phyloP scores from a whole-genome alignment of 35 echinoderm and acorn worm genomes.

The Ophiothrix spiculata region DNA sequence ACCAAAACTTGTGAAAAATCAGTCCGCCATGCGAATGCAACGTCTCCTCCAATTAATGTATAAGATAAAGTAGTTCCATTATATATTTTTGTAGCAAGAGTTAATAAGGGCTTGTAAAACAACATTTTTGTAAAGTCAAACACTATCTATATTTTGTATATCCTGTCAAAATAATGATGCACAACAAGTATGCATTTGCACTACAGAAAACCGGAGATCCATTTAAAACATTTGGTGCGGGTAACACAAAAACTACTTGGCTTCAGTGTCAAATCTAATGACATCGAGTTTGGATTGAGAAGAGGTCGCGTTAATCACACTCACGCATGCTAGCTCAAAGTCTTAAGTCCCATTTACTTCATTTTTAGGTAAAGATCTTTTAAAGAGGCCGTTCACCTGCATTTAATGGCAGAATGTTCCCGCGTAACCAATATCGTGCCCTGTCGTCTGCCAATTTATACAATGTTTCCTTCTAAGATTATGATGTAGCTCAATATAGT shows the following conservation, averaged over 20 bases:
- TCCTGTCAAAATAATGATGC: too few relatives aligned
- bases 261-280: background rate
- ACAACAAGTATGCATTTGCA: background rate
- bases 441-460: background rate
- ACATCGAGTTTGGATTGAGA: background rate
- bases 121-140: too few relatives aligned
- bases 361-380: background rate
- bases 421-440: background rate
- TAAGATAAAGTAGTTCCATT: too few relatives aligned
- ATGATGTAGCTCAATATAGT: background rate
- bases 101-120: too few relatives aligned
- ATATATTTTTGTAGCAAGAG: too few relatives aligned
- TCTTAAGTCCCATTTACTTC: background rate
- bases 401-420: background rate
- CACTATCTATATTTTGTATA: too few relatives aligned
- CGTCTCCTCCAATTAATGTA: too few relatives aligned
- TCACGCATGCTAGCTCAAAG: background rate
- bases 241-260: background rate
- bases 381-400: background rate
- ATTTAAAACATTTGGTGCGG: background rate
- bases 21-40: too few relatives aligned
- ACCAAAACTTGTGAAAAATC: too few relatives aligned
- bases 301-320: slow-evolving; percentile 14
- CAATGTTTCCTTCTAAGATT: background rate
- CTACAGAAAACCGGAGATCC: background rate